Base-by-base conservation (phyloP, 1,140 invertebrate species). In the Sesamia nonagrioides region DNA sequence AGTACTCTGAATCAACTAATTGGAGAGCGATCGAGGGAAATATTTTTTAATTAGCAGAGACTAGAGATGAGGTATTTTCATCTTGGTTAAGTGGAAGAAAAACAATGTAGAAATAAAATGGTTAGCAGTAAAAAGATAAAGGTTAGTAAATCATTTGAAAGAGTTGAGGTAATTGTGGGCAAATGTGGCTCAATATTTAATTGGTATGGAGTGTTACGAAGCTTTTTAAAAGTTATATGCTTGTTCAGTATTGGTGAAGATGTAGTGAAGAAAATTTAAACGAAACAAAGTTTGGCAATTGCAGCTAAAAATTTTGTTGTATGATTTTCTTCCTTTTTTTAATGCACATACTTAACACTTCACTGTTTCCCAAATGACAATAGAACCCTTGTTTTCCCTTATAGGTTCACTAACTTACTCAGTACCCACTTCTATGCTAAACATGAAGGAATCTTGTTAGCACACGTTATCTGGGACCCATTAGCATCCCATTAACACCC, bases 401-500 rank as follows among this genome's bases (percentile, higher is more conserved):
- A 48, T 48, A 48, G 9, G 48, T 8, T 18, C 27, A 3, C 61
- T 18, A 21, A 21, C 7, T 50, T n/a, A n/a, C n/a, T n/a, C n/a
- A n/a, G n/a, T n/a, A n/a, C n/a, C n/a, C 45, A 17, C 15, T 35
- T 60, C 52, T 17, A 78, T 61, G 76, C 76, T 77, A 77, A 77
- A 63, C 42, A 68, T 50, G 48, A 71, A 45, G 17, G 66, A 66
- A 71, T 78, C 52, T 78, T 78, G 68, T 60, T 71, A 71, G 66
- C 54, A 56, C 40, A 18, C 17, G 40, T 71, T 78, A 78, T 78
- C 76, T 56, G 60, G 66, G 37, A 45, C 42, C 66, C 66, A 78
- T 78, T 78, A 78, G 52, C 63, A 71, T 35, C 21, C 54, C 18
- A 60, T 78, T 78, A 78, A 66, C 40, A 33, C 50, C 63, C 66